Conservation (phyloP, 2,113 vertebrate species). For the Psammodynastes pulverulentus region DNA sequence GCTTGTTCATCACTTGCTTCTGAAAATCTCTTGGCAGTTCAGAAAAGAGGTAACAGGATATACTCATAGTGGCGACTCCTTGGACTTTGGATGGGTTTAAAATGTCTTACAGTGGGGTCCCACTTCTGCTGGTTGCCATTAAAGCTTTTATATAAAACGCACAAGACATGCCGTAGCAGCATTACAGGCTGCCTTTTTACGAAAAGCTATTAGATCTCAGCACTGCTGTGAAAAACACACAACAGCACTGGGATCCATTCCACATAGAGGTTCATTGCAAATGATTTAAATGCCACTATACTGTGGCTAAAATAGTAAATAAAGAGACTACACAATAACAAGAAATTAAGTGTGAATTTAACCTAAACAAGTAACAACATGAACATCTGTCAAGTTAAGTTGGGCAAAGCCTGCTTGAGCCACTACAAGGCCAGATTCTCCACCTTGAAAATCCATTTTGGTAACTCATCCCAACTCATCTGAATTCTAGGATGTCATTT, state of each 20-base stretch:
- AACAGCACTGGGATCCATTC: background rate
- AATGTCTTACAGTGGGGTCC: background rate
- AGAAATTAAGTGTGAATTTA: background rate
- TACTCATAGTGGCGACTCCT: background rate
- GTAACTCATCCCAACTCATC: background rate
- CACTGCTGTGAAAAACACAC: background rate
- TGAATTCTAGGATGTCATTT: background rate
- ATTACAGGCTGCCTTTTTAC: background rate
- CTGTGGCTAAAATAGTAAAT: background rate
- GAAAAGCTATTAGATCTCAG: background rate
- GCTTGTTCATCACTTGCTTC: background rate
- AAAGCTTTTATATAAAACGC: background rate
- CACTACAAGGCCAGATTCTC: background rate
- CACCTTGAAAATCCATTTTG: background rate
- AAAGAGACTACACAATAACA: background rate
- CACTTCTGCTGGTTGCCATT: background rate
- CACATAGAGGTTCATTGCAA: background rate
- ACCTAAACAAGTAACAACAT: background rate
- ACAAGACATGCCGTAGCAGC: background rate
- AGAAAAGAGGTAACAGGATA: background rate
- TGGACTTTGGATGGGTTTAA: background rate
- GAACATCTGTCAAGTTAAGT: background rate
- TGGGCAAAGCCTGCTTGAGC: background rate
- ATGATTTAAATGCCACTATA: background rate
- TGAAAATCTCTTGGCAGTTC: background rate